phyloP scores from a whole-genome alignment of 1,140 invertebrate species.

The Neodiprion fabricii region DNA sequence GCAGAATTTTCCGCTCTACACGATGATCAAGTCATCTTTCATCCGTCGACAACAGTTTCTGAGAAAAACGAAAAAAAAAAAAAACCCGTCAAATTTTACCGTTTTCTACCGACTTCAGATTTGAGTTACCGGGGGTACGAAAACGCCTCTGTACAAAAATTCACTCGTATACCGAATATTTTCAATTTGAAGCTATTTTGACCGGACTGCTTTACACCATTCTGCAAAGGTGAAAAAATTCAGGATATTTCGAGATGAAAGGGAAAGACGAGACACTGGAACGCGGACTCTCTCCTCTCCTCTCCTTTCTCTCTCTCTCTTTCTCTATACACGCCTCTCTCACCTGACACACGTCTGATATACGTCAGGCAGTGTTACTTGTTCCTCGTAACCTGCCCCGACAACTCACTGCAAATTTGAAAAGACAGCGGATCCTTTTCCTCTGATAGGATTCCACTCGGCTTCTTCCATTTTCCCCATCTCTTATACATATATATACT shows the following conservation, averaged over 20 bases:
- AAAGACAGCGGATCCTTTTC: conserved; percentile 10
- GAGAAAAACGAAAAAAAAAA: not conserved
- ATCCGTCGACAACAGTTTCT: not conserved
- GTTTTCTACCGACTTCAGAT: not conserved
- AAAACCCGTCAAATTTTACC: not conserved
- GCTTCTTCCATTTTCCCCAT: no score
- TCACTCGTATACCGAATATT: not conserved
- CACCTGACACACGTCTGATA: conserved; percentile 8
- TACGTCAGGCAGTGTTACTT: conserved; percentile 8
- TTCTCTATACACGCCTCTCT: no score
- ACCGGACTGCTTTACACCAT: not conserved
- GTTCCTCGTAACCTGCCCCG: not conserved
- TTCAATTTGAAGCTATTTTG: not conserved
- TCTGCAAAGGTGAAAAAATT: no score
- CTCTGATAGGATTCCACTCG: not conserved
- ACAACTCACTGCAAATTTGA: not conserved
- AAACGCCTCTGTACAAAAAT: not conserved
- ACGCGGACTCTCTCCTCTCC: not conserved
- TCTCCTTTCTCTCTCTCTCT: no score
- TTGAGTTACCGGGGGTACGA: not conserved
- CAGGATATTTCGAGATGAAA: not conserved
- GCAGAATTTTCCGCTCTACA: not conserved
- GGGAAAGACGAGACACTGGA: not conserved
- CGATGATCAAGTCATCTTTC: not conserved
- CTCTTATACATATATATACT: no score